phyloP scores from a whole-genome alignment of 2,113 vertebrate genomes.

The Ophthalmolycus amberensis region DNA sequence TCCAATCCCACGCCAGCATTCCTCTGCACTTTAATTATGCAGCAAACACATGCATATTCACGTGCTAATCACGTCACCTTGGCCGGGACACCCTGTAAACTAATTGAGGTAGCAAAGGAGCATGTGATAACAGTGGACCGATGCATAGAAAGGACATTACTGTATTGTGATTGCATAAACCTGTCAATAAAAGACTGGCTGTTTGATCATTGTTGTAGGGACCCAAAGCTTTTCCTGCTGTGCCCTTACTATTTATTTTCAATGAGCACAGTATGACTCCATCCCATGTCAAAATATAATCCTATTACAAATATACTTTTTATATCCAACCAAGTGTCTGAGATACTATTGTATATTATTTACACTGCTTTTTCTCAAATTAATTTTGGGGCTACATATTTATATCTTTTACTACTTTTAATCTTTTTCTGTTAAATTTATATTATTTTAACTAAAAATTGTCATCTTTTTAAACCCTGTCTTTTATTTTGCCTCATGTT shows the following conservation, averaged over 20 bases:
- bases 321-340: background rate
- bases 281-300: slow-evolving; percentile 15
- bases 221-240: slow-evolving; percentile 6
- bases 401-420: background rate
- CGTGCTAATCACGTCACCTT: slow-evolving; percentile 65
- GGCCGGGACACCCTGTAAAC: slow-evolving; percentile 29
- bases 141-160: slow-evolving; percentile 21
- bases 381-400: background rate
- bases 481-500: background rate
- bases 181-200: slow-evolving; percentile 28
- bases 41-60: slow-evolving; percentile 70
- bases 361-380: background rate
- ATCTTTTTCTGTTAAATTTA: background rate
- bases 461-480: too few relatives aligned
- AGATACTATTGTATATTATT: background rate
- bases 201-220: background rate
- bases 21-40: slow-evolving; percentile 69
- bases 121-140: slow-evolving; percentile 26
- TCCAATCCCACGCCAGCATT: slow-evolving; percentile 74
- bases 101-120: slow-evolving; percentile 53
- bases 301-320: background rate
- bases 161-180: slow-evolving; percentile 46
- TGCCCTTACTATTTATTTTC: slow-evolving; percentile 10
- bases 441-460: background rate
- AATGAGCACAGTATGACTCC: slow-evolving; percentile 27